phyloP scores from a whole-genome alignment of 1,140 invertebrate species.

The Drosophila biarmipes region DNA sequence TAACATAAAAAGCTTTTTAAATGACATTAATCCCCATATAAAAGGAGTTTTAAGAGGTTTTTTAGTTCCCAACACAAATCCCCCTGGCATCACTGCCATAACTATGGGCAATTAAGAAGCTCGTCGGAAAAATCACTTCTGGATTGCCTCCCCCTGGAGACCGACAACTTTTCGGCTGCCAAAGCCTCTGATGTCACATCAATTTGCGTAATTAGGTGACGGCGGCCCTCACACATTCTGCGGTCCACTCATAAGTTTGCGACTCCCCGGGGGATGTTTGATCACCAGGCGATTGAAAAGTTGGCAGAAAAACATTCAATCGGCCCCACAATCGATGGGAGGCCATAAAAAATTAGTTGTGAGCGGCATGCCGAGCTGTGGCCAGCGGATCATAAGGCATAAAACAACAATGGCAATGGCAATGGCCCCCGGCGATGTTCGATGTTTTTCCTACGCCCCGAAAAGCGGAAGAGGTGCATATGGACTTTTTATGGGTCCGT shows the following conservation, averaged over 20 bases:
- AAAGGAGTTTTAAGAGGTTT: too few relatives aligned
- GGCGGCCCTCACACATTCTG: constrained; percentile 13
- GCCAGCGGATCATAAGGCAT: constrained; percentile 45
- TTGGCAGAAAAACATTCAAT: constrained; percentile 34
- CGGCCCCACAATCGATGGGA: constrained; percentile 11
- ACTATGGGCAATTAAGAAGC: neutral
- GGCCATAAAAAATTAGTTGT: constrained; percentile 50
- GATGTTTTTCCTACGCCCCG: constrained; percentile 31
- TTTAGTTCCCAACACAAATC: neutral
- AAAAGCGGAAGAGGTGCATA: constrained; percentile 40
- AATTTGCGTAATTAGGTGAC: constrained; percentile 51
- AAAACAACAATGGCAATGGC: constrained; percentile 46
- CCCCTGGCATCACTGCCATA: neutral
- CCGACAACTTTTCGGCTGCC: constrained; percentile 3
- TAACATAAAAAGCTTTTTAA: too few relatives aligned
- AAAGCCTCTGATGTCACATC: constrained; percentile 34
- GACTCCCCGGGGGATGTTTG: constrained; percentile 15
- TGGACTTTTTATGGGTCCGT: constrained; percentile 43
- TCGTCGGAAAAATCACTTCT: constrained; percentile 3
- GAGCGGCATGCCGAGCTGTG: constrained; percentile 16
- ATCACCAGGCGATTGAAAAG: constrained; percentile 29
- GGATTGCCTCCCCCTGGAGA: neutral
- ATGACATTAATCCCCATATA: too few relatives aligned
- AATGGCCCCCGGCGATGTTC: constrained; percentile 12
- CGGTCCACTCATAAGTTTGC: neutral